Conservation (phyloP, 2,888 invertebrate genomes). For the Lapara coniferarum region DNA sequence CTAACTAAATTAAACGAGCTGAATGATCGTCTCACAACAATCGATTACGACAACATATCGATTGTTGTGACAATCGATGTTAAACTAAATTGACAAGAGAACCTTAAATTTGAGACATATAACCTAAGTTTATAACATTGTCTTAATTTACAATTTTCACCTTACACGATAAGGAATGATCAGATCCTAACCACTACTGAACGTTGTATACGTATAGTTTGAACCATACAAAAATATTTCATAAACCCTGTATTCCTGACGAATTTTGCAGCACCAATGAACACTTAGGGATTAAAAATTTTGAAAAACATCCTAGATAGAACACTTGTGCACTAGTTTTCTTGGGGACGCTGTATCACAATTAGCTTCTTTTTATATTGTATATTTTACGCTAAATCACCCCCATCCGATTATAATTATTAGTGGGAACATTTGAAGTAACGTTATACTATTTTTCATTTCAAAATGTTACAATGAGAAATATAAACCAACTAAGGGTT, state of each 20-base stretch:
- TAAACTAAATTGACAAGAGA: conserved; percentile 32
- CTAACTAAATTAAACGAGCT: conserved; percentile 44
- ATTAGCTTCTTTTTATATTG: neutral
- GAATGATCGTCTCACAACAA: neutral
- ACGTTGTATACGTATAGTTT: conserved; percentile 48
- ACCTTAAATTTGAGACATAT: conserved; percentile 59
- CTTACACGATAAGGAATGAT: conserved; percentile 69
- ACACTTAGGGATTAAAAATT: conserved; percentile 62
- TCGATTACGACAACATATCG: neutral
- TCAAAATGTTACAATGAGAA: too few species aligned
- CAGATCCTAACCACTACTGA: conserved; percentile 53
- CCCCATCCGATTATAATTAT: too few species aligned
- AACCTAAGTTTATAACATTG: conserved; percentile 54
- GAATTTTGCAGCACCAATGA: conserved; percentile 74
- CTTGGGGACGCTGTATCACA: neutral
- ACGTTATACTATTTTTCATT: too few species aligned
- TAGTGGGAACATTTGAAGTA: too few species aligned
- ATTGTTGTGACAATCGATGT: conserved; percentile 28
- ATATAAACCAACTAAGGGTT: too few species aligned
- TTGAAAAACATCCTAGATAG: conserved; percentile 44
- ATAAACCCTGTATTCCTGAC: conserved; percentile 67
- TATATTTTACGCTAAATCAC: neutral
- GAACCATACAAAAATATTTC: conserved; percentile 60
- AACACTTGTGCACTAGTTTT: conserved; percentile 23
- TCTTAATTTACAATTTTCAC: conserved; percentile 64